Percentiles rank a stretch among this genome's conserved stretches.
Conservation (phyloP, 2,797 vertebrate species). For the Sandelia bainsii region DNA sequence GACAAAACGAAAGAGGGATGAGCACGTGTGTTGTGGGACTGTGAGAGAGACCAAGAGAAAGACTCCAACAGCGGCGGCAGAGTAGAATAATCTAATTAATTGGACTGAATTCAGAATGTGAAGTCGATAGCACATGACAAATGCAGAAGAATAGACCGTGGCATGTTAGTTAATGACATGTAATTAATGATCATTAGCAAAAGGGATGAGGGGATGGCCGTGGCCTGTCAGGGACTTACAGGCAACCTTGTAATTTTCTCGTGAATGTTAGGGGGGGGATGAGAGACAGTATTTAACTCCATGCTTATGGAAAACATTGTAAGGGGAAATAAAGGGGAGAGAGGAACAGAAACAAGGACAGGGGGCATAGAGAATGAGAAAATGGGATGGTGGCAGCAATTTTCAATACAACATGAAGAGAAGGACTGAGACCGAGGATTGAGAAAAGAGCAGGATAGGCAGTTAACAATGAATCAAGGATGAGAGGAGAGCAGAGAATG, state of each 20-base stretch:
- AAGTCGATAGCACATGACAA: conserved; percentile 79
- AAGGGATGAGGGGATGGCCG: conserved; percentile 66
- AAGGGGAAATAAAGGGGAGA: conserved; percentile 14
- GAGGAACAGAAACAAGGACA: conserved; percentile 2
- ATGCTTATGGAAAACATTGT: conserved; percentile 11
- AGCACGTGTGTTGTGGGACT: conserved; percentile 33
- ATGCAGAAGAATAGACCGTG: conserved; percentile 80
- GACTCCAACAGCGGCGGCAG: conserved; percentile 50
- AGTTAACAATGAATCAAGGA: conserved; percentile 62
- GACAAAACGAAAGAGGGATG: conserved; percentile 42
- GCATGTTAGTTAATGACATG: conserved; percentile 84
- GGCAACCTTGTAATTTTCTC: conserved; percentile 68
- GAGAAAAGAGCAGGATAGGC: conserved; percentile 43
- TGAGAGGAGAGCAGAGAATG: conserved; percentile 47
- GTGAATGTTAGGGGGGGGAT: conserved; percentile 26
- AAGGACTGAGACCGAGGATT: conserved; percentile 32
- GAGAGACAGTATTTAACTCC: conserved; percentile 1
- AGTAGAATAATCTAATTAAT: conserved; percentile 82
- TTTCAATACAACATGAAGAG: conserved; percentile 47
- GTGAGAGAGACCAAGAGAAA: conserved; percentile 56
- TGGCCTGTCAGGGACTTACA: conserved; percentile 61
- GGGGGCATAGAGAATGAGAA: neutral
- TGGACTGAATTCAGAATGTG: conserved; percentile 76
- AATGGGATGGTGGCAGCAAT: conserved; percentile 17
- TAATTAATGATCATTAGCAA: conserved; percentile 86